Evolutionary conservation across 2,797 vertebrate species (phyloP).

Genomic region (Catamblyrhynchus diadema): DNA sequence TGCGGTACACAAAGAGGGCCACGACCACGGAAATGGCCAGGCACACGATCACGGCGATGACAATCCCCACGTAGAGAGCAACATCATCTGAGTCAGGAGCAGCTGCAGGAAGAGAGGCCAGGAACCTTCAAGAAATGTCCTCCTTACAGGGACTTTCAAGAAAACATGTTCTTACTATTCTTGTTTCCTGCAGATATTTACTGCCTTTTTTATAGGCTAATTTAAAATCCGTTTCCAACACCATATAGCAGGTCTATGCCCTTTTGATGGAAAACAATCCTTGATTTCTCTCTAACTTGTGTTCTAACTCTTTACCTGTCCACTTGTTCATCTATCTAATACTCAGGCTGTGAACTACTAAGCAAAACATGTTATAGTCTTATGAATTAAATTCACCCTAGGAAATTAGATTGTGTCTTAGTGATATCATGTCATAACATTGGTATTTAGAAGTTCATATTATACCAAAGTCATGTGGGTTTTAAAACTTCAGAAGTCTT

Average conservation of each 20-base stretch:
- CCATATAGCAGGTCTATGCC: conserved; percentile 47
- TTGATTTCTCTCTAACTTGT: conserved; percentile 47
- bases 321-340: not conserved
- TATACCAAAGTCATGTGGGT: not conserved
- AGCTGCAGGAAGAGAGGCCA: conserved; percentile 72
- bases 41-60: conserved; percentile 92
- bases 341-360: not conserved
- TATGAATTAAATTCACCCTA: conserved; percentile 10
- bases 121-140: not conserved
- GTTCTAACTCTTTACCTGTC: conserved; percentile 26
- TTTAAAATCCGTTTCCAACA: conserved; percentile 69
- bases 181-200: conserved; percentile 50
- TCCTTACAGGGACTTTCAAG: not conserved
- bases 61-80: conserved; percentile 89
- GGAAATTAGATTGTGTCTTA: not conserved
- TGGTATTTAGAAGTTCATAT: not conserved
- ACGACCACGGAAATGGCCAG: conserved; percentile 89
- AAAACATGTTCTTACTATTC: not conserved
- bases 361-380: not conserved
- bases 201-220: conserved; percentile 64
- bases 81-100: conserved; percentile 91
- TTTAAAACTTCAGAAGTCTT: conserved; percentile 19
- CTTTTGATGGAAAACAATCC: conserved; percentile 50
- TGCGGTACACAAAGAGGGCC: conserved; percentile 92
- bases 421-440: not conserved